A percentile compares a stretch with the other conserved stretches of the same genome.
phyloP scores from a whole-genome alignment of 2,797 vertebrate genomes.

The Octomys mimax region DNA sequence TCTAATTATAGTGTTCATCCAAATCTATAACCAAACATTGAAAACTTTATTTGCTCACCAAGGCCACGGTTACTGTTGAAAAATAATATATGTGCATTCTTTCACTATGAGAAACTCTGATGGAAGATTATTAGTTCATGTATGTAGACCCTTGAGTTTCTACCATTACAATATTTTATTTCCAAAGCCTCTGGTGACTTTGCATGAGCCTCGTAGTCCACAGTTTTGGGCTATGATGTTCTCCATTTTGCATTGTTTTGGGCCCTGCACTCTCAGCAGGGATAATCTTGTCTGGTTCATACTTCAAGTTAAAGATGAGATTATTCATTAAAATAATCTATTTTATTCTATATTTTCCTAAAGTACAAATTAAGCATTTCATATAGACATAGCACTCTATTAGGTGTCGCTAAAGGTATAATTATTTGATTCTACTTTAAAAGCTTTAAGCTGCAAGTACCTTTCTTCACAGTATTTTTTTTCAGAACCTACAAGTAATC shows the following conservation, averaged over 20 bases:
- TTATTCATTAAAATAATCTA: neutral
- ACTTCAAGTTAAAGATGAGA: slow-evolving; percentile 20
- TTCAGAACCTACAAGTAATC: neutral
- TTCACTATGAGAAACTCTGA: slow-evolving; percentile 24
- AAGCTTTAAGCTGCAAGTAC: neutral
- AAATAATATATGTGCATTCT: neutral
- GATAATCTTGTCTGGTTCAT: slow-evolving; percentile 1
- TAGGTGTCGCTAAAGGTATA: neutral
- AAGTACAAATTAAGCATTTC: slow-evolving; percentile 24
- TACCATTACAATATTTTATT: neutral
- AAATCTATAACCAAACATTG: slow-evolving; percentile 25
- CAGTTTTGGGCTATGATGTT: slow-evolving; percentile 1
- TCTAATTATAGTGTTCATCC: slow-evolving; percentile 42
- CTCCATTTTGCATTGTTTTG: slow-evolving; percentile 12
- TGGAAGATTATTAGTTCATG: slow-evolving; percentile 49
- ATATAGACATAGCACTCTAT: neutral
- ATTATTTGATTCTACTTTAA: slow-evolving; percentile 28
- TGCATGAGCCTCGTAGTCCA: neutral
- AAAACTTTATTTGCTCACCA: slow-evolving; percentile 38
- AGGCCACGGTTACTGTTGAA: slow-evolving; percentile 44
- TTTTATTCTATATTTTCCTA: neutral
- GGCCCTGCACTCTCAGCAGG: neutral
- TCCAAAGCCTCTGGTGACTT: neutral
- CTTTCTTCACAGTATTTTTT: neutral
- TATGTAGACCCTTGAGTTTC: slow-evolving; percentile 52